Evolutionary conservation across 2,113 vertebrate genomes (phyloP).

Genomic region (Dasyurus viverrinus): DNA sequence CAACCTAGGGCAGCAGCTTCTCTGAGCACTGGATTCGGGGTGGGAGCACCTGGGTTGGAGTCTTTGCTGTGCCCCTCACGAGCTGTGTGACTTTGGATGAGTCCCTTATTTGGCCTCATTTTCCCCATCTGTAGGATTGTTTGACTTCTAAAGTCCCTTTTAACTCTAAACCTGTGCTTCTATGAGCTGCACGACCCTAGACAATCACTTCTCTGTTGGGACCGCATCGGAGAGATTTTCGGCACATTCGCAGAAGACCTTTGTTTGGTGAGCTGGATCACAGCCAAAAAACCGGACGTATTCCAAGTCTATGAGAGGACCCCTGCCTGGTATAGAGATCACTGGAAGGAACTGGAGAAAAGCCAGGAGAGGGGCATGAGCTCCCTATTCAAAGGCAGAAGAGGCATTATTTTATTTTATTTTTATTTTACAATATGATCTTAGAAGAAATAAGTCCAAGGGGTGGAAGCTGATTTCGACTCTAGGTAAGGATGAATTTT

Average conservation of each 20-base stretch:
- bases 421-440: not conserved
- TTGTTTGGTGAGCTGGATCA: not conserved
- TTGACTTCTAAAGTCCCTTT: not conserved
- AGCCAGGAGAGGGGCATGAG: not conserved
- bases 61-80: not conserved
- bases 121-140: not conserved
- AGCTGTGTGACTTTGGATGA: not conserved
- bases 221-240: not conserved
- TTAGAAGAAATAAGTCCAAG: not conserved
- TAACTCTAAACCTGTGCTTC: not conserved
- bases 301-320: not conserved
- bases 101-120: not conserved
- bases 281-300: not conserved
- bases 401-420: not conserved
- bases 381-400: not conserved
- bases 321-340: not conserved
- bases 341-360: not conserved
- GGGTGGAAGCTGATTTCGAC: not conserved
- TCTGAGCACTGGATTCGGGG: not conserved
- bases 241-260: not conserved
- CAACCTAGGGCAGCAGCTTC: not conserved
- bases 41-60: not conserved
- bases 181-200: not conserved
- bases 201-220: not conserved
- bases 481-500: not conserved